Conservation (phyloP, 2,888 invertebrate genomes). For the Sclerodermus sp. region DNA sequence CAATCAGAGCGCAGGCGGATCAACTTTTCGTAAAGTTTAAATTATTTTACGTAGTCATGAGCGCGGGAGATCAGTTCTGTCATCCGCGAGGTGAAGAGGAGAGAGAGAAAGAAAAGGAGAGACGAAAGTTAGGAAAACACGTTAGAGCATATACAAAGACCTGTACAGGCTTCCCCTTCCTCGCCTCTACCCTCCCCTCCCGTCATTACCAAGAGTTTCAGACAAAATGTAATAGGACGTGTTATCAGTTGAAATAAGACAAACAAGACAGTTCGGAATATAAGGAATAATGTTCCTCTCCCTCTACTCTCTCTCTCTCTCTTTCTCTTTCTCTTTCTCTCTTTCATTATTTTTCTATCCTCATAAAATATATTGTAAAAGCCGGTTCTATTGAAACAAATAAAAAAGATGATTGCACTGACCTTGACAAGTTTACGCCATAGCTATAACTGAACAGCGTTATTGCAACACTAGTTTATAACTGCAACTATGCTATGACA, state of each 20-base stretch:
- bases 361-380: slow-evolving; percentile 22
- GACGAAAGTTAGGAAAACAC: slow-evolving; percentile 38
- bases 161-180: slow-evolving; percentile 48
- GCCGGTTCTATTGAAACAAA: slow-evolving; percentile 36
- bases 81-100: slow-evolving; percentile 1
- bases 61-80: slow-evolving; percentile 18
- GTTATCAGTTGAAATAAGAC: slow-evolving; percentile 11
- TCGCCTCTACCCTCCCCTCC: no score
- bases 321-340: no score
- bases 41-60: no score
- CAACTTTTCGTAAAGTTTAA: no score
- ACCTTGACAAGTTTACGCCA: slow-evolving; percentile 39
- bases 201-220: slow-evolving; percentile 33
- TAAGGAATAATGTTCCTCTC: background rate
- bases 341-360: no score
- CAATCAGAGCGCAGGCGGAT: no score
- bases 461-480: slow-evolving; percentile 28
- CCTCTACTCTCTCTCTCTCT: background rate
- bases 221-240: slow-evolving; percentile 1
- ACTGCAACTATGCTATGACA: slow-evolving; percentile 5
- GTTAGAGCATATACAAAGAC: slow-evolving; percentile 38
- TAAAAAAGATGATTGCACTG: slow-evolving; percentile 43
- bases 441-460: slow-evolving; percentile 30
- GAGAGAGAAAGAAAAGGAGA: background rate
- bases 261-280: background rate